Conservation (phyloP, 2,113 vertebrate genomes). For the Andinoacara biseriatus region DNA sequence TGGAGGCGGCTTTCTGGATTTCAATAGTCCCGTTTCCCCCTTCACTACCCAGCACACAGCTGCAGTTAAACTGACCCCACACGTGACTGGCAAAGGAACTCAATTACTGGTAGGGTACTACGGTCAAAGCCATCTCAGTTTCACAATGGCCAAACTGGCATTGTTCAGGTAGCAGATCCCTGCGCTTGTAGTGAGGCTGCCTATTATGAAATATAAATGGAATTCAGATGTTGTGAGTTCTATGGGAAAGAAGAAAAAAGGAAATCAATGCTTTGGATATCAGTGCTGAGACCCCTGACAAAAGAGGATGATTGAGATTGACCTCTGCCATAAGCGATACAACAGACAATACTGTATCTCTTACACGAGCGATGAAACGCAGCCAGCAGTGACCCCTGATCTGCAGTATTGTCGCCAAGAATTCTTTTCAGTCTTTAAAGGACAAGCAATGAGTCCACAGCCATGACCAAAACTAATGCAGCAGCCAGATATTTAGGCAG, state of each 20-base stretch:
- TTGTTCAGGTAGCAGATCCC: constrained; percentile 60
- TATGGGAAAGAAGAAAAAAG: constrained; percentile 14
- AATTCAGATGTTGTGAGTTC: constrained; percentile 40
- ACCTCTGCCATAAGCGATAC: constrained; percentile 38
- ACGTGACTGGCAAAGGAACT: constrained; percentile 65
- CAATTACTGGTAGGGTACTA: constrained; percentile 69
- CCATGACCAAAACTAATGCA: constrained; percentile 44
- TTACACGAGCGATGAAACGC: constrained; percentile 48
- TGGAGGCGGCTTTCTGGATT: constrained; percentile 33
- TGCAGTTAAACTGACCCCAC: constrained; percentile 50
- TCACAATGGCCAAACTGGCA: constrained; percentile 39
- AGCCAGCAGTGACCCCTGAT: constrained; percentile 60
- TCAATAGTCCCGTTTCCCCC: constrained; percentile 31
- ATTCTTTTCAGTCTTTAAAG: constrained; percentile 56
- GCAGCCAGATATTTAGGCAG: constrained; percentile 17
- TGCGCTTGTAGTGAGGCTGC: constrained; percentile 26
- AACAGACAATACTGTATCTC: constrained; percentile 58
- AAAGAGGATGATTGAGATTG: constrained; percentile 65
- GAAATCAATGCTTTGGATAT: constrained; percentile 49
- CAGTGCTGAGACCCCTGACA: constrained; percentile 42
- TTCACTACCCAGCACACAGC: background rate
- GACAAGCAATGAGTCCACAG: constrained; percentile 25
- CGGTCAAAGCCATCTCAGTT: constrained; percentile 65
- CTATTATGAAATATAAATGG: constrained; percentile 44
- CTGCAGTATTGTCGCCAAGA: constrained; percentile 30